Evolutionary conservation across 1,140 invertebrate genomes (phyloP).

Genomic region (Bombus huntii): DNA sequence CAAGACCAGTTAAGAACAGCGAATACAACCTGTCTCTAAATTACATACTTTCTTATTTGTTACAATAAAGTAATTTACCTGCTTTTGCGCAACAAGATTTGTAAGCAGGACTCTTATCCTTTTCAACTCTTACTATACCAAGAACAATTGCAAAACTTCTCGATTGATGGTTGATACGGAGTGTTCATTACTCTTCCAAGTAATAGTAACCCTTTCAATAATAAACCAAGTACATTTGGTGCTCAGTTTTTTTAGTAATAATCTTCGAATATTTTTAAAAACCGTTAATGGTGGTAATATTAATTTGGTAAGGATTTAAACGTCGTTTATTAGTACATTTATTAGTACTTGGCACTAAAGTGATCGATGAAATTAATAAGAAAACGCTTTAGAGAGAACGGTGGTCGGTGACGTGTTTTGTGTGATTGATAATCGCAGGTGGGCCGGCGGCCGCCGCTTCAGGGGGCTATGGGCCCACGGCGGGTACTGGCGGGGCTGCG

Average conservation of each 20-base stretch:
- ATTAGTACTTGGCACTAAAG: constrained; percentile 29
- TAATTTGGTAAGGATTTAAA: not conserved
- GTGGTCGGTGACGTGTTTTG: constrained; percentile 79
- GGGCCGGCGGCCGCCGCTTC: constrained; percentile 82
- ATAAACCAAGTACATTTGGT: too few relatives aligned
- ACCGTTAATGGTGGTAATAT: not conserved
- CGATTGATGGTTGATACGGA: not conserved
- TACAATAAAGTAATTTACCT: not conserved
- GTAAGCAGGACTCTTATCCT: not conserved
- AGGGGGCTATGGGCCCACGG: constrained; percentile 82
- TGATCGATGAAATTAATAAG: constrained; percentile 12
- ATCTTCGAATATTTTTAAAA: not conserved
- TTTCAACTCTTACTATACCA: not conserved
- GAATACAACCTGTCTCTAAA: not conserved
- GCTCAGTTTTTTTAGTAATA: not conserved
- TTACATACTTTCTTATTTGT: not conserved
- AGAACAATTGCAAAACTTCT: not conserved
- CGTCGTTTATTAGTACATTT: not conserved
- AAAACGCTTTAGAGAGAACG: constrained; percentile 54
- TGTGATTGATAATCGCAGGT: constrained; percentile 82
- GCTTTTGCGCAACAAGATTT: not conserved
- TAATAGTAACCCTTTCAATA: not conserved
- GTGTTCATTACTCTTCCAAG: not conserved
- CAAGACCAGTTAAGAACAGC: not conserved
- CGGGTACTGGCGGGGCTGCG: constrained; percentile 82